Conservation (phyloP, 2,888 invertebrate genomes). For the Coelopa pilipes region DNA sequence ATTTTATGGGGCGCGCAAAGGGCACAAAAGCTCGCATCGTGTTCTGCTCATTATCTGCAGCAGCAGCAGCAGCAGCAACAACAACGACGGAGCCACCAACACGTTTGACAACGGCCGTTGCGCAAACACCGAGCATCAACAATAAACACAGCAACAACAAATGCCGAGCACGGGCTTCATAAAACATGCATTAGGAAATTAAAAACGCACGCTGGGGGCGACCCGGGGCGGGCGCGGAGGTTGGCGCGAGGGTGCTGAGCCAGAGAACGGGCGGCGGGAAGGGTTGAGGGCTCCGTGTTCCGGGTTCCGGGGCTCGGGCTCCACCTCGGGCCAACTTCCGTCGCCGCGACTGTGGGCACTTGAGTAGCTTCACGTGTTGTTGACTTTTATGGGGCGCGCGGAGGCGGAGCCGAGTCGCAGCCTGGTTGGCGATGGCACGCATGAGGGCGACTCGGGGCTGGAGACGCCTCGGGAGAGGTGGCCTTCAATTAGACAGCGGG, state of each 20-base stretch:
- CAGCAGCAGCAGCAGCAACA: background rate
- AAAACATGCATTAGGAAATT: slow-evolving; percentile 3
- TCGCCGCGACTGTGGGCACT: slow-evolving; percentile 14
- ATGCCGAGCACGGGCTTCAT: background rate
- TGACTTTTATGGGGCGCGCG: slow-evolving; percentile 7
- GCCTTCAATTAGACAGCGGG: too few species aligned
- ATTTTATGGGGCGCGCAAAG: too few species aligned
- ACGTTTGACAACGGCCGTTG: background rate
- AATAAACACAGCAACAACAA: background rate
- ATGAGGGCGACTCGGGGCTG: too few species aligned
- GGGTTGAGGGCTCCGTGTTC: too few species aligned
- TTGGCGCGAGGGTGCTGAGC: too few species aligned
- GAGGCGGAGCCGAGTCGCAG: background rate
- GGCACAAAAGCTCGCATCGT: too few species aligned
- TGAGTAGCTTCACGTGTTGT: slow-evolving; percentile 23
- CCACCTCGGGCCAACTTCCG: background rate
- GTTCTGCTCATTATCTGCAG: background rate
- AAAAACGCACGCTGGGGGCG: background rate
- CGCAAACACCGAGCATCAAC: background rate
- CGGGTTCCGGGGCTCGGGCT: too few species aligned
- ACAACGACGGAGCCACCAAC: background rate
- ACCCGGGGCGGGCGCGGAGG: background rate
- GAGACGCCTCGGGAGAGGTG: too few species aligned
- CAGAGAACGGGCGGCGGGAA: too few species aligned
- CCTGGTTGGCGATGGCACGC: too few species aligned